Conservation (phyloP, 1,140 invertebrate genomes). For the Mizuhopecten yessoensis region DNA sequence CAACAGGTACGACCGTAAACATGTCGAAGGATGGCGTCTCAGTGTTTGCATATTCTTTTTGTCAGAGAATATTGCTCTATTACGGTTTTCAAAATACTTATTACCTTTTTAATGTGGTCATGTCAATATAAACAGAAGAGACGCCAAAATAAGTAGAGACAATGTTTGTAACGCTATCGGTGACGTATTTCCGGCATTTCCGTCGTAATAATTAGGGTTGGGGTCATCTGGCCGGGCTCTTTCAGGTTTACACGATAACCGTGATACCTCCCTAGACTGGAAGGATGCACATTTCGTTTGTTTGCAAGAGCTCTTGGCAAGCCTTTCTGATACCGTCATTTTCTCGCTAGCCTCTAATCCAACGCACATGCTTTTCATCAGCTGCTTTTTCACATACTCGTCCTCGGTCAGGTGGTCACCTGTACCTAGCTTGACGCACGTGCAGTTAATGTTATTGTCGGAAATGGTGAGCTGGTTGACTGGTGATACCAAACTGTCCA, state of each 20-base stretch:
- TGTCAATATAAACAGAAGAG: background rate
- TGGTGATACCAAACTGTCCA: background rate
- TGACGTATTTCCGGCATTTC: background rate
- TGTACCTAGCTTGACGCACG: background rate
- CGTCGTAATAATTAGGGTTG: background rate
- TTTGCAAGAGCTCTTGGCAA: background rate
- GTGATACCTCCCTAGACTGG: background rate
- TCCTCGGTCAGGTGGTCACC: background rate
- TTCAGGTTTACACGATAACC: slow-evolving; percentile 20
- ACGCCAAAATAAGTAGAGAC: background rate
- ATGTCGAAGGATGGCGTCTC: no score
- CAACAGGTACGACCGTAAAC: no score
- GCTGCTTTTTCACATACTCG: background rate
- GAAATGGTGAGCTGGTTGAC: background rate
- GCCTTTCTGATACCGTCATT: background rate
- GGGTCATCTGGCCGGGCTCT: background rate
- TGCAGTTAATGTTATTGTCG: background rate
- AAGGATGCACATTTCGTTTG: background rate
- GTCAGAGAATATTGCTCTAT: no score
- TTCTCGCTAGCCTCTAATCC: background rate
- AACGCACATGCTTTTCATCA: background rate
- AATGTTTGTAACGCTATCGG: background rate
- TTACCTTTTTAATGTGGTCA: no score
- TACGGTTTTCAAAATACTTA: no score
- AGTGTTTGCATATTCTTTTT: no score